Base-by-base conservation (phyloP, 2,888 invertebrate species). In the Fragum whitleyi region DNA sequence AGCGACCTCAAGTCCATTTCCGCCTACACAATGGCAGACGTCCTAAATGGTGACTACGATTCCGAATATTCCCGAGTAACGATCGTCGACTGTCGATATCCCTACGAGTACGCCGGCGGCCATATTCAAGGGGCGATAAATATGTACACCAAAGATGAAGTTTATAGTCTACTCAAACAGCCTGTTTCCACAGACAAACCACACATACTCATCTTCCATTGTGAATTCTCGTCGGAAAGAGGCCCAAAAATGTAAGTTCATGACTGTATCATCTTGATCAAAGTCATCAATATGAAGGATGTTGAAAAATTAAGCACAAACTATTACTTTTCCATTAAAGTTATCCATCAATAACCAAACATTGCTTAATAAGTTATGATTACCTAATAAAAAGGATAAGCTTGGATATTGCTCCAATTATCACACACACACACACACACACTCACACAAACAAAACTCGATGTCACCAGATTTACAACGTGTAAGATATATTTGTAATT, bases 131-230 rank as follows among this genome's bases (percentile, higher is more conserved):
- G 71, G 5, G 83, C 83, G 21, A 59, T 79, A 26, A 83, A 83
- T 32, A 29, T 83, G 77, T 83, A 77, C 61, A 83, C 83, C 19
- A 83, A 79, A 55, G 83, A 83, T 55, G 78, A 71, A 16, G 75
- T 81, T 26, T 47, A 81, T 26, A 67, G 70, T 21, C 68, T 81
- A 26, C 78, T 78, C 5, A 5, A 29, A 19, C 29, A 59, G 59
- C 59, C 67, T 21, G 74, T 74, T 51, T 67, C 75, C 55, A 68
- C 81, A 71, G 78, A 78, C 32, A 53, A 71, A 51, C 26, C 73
- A 70, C 79, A 92, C 23, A 57, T 79, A 26, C 77, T 85, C 29
- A 77, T 85, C 19, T 85, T 85, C 68, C 84, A 85, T 61, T 85
- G 84, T 68, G 84, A 85, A 55, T 85, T 85, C 65, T 85, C 84